Evolutionary conservation across 2,113 vertebrate species (phyloP), one percentile per base, ranked within the genome.

Genomic region (Malurus cyaneus): DNA sequence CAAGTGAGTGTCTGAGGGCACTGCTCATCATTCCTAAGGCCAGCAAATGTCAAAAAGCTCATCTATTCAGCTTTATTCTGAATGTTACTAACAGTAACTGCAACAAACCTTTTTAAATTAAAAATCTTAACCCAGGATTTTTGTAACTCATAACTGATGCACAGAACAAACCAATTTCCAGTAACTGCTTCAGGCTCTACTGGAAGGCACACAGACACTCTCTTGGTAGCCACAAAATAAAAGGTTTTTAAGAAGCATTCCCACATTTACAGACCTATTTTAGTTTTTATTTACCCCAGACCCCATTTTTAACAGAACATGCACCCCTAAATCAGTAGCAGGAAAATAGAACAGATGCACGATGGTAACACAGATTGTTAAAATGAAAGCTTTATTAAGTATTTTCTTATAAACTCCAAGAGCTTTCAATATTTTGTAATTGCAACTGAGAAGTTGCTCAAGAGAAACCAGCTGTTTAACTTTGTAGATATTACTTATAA

Each of bases 91-190:
- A 96, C 65, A 96, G 97, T 97, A 95, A 94, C 47, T 88, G 88
- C 87, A 96, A 96, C 94, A 98, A 96, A 97, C 88, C 13, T 36
- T 98, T 98, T 98, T 89, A 93, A 91, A 70, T 80, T 26, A 83
- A 86, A n/a, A 66, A 16, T 78, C 80, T 80, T 72, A 96, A 71
- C 36, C 26, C 10, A 18, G 6, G 19, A 31, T 9, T 36, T 79
- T 62, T 62, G 44, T 93, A 85, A 77, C 53, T 83, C 20, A 4
- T 57, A 93, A 89, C 0, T 80, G 50, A 57, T 67, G 70, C 29
- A 57, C 34, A 57, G n/a, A 72, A 57, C 42, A 72, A 95, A 59
- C 9, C 13, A 4, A 62, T 54, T 92, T 46, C 56, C 29, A 73
- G 31, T 31, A 54, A 61, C 23, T 42, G 39, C n/a, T 64, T 61